Percentiles rank a stretch among this genome's conserved stretches.
These are phyloP conservation scores for Coenonympha arcania DNA, from an alignment of 2,888 invertebrate species.

Conservation along the genomic window DNA sequence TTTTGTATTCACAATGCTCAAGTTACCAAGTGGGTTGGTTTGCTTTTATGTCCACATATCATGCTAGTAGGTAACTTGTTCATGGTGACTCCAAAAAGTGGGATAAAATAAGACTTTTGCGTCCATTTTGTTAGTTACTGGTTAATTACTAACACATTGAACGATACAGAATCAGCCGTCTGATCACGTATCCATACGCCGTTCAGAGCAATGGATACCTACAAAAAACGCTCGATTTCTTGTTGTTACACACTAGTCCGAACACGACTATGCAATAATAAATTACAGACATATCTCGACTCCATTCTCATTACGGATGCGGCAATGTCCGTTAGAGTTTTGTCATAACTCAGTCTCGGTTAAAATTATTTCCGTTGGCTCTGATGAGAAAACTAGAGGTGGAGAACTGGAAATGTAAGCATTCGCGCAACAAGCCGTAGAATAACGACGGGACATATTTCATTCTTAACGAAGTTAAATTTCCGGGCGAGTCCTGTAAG, in stretches of 20 bases:
- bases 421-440: constrained; percentile 71
- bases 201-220: too few species aligned
- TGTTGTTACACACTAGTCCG: constrained; percentile 36
- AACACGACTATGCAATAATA: constrained; percentile 62
- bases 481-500: constrained; percentile 67
- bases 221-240: constrained; percentile 53
- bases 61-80: too few species aligned
- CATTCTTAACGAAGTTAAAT: constrained; percentile 74
- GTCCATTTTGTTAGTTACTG: too few species aligned
- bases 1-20: too few species aligned
- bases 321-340: constrained; percentile 73
- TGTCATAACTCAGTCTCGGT: constrained; percentile 74
- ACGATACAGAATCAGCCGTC: too few species aligned
- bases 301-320: constrained; percentile 73
- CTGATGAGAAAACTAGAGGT: constrained; percentile 74
- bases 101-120: too few species aligned
- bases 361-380: constrained; percentile 72
- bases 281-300: constrained; percentile 69
- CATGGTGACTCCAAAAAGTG: too few species aligned
- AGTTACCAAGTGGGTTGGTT: too few species aligned
- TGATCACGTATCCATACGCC: too few species aligned
- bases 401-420: constrained; percentile 68
- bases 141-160: too few species aligned
- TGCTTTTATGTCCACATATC: too few species aligned
- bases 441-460: constrained; percentile 72